Percentiles rank a stretch among this genome's conserved stretches.
These are phyloP conservation scores for Lordiphosa andalusiaca DNA, from an alignment of 2,888 invertebrate species.

Conservation along the genomic window DNA sequence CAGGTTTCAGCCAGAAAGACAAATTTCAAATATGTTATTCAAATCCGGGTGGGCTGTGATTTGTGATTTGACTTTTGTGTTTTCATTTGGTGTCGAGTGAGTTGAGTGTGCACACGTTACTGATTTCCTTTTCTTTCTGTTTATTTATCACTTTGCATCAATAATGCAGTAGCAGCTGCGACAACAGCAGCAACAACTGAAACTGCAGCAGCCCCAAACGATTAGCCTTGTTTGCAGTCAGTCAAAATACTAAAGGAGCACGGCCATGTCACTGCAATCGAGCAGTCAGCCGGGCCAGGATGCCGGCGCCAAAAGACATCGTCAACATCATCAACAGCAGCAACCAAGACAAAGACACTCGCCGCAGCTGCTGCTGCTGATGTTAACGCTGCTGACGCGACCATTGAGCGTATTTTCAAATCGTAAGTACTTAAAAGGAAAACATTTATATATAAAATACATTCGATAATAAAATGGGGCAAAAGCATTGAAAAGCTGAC, in stretches of 20 bases:
- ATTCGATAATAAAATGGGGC: too few relatives aligned
- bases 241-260: neutral
- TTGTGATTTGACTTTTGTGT: conserved; percentile 13
- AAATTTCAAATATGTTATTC: conserved; percentile 9
- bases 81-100: conserved; percentile 11
- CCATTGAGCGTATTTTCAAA: conserved; percentile 53
- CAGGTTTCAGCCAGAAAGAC: too few relatives aligned
- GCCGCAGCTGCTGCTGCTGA: conserved; percentile 40
- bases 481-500: too few relatives aligned
- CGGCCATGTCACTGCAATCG: conserved; percentile 35
- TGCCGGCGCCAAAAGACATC: conserved; percentile 29
- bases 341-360: conserved; percentile 28
- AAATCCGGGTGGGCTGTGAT: conserved; percentile 28
- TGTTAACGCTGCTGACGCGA: conserved; percentile 53
- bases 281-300: conserved; percentile 25
- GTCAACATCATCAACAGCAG: conserved; percentile 22
- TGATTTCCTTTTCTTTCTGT: conserved; percentile 16
- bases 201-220: conserved; percentile 27
- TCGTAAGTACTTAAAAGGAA: conserved; percentile 48
- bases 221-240: conserved; percentile 23
- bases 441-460: too few relatives aligned
- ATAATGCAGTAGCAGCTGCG: conserved; percentile 14
- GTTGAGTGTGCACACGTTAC: conserved; percentile 10
- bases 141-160: conserved; percentile 24
- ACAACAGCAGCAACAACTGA: conserved; percentile 13